A percentile compares a stretch with the other conserved stretches of the same genome.
Evolutionary conservation across 2,113 vertebrate genomes (phyloP).

Genomic region (Heptranchias perlo): DNA sequence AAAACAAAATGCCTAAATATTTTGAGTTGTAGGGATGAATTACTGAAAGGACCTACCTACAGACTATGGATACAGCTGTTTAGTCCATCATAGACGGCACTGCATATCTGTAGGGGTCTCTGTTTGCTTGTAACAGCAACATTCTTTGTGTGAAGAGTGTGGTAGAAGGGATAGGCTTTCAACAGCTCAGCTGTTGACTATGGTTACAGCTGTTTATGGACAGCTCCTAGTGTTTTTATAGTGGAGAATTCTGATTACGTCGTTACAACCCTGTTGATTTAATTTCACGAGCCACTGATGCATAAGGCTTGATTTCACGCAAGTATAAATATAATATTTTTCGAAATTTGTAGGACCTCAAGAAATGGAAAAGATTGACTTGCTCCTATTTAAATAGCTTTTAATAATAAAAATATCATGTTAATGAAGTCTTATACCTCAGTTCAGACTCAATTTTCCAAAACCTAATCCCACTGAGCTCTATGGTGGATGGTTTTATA

Average conservation of each 20-base stretch:
- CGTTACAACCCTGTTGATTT: slow-evolving; percentile 26
- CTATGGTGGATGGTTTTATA: background rate
- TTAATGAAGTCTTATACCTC: background rate
- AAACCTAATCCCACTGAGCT: background rate
- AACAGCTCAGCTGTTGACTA: slow-evolving; percentile 40
- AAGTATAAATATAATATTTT: background rate
- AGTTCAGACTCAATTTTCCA: background rate
- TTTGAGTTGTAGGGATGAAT: background rate
- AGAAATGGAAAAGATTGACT: background rate
- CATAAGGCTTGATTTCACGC: background rate
- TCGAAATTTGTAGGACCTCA: background rate
- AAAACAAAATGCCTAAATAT: background rate
- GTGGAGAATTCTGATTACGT: background rate
- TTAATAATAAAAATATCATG: background rate
- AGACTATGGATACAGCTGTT: slow-evolving; percentile 29
- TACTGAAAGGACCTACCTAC: background rate
- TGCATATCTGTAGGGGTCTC: background rate
- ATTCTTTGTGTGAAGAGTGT: background rate
- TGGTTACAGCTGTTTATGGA: slow-evolving; percentile 28
- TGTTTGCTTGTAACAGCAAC: slow-evolving; percentile 21
- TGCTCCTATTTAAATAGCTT: background rate
- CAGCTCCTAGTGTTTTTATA: slow-evolving; percentile 39
- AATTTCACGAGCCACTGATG: slow-evolving; percentile 27
- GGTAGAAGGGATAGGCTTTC: slow-evolving; percentile 37
- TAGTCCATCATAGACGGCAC: background rate